Percentiles rank a stretch among this genome's conserved stretches.
Evolutionary conservation across 2,888 invertebrate species (phyloP).

Genomic region (Esperia sulphurella): DNA sequence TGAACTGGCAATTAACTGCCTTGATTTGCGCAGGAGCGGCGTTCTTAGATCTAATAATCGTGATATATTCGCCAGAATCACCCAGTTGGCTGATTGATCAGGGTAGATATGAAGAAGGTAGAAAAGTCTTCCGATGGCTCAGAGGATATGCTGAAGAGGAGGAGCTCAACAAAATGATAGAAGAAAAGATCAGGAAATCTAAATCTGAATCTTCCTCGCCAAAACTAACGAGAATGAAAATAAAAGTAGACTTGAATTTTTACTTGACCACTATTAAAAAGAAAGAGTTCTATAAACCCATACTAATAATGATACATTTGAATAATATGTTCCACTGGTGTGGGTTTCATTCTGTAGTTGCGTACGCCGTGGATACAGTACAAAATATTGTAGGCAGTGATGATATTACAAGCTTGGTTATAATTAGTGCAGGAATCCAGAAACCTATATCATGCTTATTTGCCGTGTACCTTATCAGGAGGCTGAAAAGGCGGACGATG

Average conservation of each 20-base stretch:
- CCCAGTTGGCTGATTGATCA: slow-evolving; percentile 82
- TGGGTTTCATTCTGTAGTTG: too few species aligned
- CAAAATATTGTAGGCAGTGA: too few species aligned
- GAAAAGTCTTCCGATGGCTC: slow-evolving; percentile 74
- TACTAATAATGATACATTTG: too few species aligned
- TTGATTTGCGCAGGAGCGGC: slow-evolving; percentile 63
- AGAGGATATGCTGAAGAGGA: slow-evolving; percentile 68
- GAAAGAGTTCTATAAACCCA: too few species aligned
- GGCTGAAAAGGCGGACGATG: slow-evolving; percentile 54
- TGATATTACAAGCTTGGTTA: too few species aligned
- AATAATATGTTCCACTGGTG: too few species aligned
- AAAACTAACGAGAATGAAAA: slow-evolving; percentile 26
- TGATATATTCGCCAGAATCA: slow-evolving; percentile 76
- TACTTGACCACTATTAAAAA: slow-evolving; percentile 35
- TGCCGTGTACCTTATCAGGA: slow-evolving; percentile 54
- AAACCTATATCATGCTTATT: too few species aligned
- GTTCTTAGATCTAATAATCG: slow-evolving; percentile 56
- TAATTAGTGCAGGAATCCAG: too few species aligned
- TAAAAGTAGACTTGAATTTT: slow-evolving; percentile 30
- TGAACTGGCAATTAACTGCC: slow-evolving; percentile 76
- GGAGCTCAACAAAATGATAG: slow-evolving; percentile 43
- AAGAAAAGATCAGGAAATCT: slow-evolving; percentile 38
- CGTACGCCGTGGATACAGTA: too few species aligned
- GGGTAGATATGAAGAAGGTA: slow-evolving; percentile 72
- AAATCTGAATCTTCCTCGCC: slow-evolving; percentile 27